Evolutionary conservation across 2,113 vertebrate species (phyloP).

Genomic region (Sander vitreus): DNA sequence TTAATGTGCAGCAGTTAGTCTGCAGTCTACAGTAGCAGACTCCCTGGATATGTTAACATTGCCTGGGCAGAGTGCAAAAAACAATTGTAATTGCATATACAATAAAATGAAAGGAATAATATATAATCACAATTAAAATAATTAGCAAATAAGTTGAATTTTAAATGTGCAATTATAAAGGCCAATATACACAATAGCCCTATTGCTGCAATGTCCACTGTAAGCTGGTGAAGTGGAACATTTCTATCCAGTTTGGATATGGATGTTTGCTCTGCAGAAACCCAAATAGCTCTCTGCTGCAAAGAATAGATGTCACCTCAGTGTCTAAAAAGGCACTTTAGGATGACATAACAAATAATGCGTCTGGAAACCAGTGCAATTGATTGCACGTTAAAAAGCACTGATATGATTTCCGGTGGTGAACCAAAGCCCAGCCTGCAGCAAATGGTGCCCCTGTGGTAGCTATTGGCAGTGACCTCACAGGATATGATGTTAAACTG

Average conservation of each 20-base stretch:
- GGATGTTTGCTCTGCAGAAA: slow-evolving; percentile 17
- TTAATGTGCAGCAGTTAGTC: not conserved
- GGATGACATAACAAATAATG: slow-evolving; percentile 31
- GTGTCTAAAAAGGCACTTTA: slow-evolving; percentile 2
- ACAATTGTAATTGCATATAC: not conserved
- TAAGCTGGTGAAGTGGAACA: not conserved
- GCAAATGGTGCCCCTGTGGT: not conserved
- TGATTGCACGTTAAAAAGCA: slow-evolving; percentile 10
- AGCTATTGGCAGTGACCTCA: slow-evolving; percentile 13
- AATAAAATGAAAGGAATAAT: not conserved
- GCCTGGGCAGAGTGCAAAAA: not conserved
- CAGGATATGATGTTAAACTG: slow-evolving; percentile 12
- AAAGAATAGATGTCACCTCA: slow-evolving; percentile 10
- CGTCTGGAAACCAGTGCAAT: not conserved
- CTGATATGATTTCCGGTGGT: not conserved
- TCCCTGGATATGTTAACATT: not conserved
- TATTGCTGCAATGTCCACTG: not conserved
- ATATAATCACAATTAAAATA: not conserved
- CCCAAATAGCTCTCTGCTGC: slow-evolving; percentile 10
- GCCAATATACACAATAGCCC: not conserved
- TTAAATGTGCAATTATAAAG: not conserved
- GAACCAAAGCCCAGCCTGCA: slow-evolving; percentile 4
- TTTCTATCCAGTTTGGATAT: not conserved
- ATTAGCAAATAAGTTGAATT: not conserved
- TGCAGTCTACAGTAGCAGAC: not conserved